Evolutionary conservation across 2,113 vertebrate genomes (phyloP).

Genomic region (Charadrius vociferus): DNA sequence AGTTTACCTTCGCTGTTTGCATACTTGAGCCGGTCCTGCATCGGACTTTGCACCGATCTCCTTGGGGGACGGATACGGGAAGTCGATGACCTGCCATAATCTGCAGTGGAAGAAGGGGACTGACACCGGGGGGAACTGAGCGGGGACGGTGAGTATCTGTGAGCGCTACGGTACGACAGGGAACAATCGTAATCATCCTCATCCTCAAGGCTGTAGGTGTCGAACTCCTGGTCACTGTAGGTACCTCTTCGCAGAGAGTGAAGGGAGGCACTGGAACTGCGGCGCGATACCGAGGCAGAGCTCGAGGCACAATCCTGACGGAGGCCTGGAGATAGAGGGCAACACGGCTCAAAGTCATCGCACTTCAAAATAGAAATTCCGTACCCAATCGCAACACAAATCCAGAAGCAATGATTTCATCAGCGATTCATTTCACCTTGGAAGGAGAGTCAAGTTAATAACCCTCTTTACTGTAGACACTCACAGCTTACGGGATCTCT

Average conservation of each 20-base stretch:
- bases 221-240: slow-evolving; percentile 93
- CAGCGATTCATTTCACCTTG: fast-evolving
- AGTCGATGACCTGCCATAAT: slow-evolving; percentile 57
- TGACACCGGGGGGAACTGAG: slow-evolving; percentile 87
- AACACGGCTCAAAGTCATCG: fast-evolving
- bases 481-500: not conserved
- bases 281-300: slow-evolving; percentile 84
- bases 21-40: slow-evolving; percentile 85
- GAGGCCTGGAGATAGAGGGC: slow-evolving; percentile 74
- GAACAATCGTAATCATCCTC: slow-evolving; percentile 84
- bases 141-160: slow-evolving; percentile 85
- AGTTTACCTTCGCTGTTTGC: slow-evolving; percentile 83
- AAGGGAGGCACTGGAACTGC: slow-evolving; percentile 88
- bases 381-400: not conserved
- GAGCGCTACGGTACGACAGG: slow-evolving; percentile 74
- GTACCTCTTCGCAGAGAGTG: slow-evolving; percentile 87
- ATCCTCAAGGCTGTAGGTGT: slow-evolving; percentile 88
- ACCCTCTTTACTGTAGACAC: not conserved
- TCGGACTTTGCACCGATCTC: slow-evolving; percentile 78
- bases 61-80: slow-evolving; percentile 80
- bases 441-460: not conserved
- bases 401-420: not conserved
- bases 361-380: fast-evolving
- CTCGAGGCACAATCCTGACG: slow-evolving; percentile 90
- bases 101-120: slow-evolving; percentile 80